Conservation (phyloP, 2,888 invertebrate genomes). For the Trissoscelio sp. region DNA sequence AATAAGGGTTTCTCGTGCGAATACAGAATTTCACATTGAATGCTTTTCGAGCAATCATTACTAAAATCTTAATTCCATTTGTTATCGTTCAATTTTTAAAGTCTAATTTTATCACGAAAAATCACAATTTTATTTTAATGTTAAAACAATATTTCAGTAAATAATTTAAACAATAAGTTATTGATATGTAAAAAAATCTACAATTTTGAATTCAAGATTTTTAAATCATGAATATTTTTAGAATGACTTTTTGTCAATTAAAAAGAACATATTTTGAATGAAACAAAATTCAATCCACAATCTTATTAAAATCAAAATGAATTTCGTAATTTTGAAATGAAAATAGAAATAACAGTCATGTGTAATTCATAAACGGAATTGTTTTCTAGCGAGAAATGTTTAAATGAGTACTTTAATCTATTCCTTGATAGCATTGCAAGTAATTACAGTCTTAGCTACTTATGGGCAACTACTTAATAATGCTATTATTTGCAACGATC, state of each 20-base stretch:
- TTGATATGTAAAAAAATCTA: neutral
- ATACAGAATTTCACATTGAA: constrained; percentile 51
- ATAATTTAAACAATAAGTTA: neutral
- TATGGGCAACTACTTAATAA: constrained; percentile 52
- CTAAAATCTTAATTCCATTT: constrained; percentile 44
- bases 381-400: neutral
- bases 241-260: too few species aligned
- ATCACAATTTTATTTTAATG: constrained; percentile 3
- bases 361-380: neutral
- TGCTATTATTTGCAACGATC: constrained; percentile 38
- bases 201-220: neutral
- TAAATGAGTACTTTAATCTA: constrained; percentile 15
- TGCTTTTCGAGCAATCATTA: constrained; percentile 53
- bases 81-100: constrained; percentile 11
- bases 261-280: too few species aligned
- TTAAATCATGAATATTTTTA: neutral
- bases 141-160: neutral
- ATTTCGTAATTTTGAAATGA: neutral
- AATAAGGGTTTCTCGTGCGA: constrained; percentile 53
- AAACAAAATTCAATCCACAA: too few species aligned
- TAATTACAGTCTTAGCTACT: constrained; percentile 40
- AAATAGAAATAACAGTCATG: neutral
- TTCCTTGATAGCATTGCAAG: constrained; percentile 16
- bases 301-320: too few species aligned
- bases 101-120: neutral